phyloP scores from a whole-genome alignment of 2,797 vertebrate species.

The Cryptoblepharus egeriae region DNA sequence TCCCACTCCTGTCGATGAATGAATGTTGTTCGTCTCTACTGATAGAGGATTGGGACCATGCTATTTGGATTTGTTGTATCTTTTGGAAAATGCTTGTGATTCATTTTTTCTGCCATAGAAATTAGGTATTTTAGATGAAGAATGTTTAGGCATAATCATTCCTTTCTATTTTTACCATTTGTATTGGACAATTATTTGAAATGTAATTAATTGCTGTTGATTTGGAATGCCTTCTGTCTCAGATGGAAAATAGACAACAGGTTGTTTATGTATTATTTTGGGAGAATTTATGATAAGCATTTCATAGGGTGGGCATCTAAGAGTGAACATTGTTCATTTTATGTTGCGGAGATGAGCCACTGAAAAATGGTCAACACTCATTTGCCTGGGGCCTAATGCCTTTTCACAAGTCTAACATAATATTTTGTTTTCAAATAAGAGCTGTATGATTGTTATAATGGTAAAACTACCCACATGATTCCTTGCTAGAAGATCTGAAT shows the following conservation, averaged over 20 bases:
- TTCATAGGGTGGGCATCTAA: background rate
- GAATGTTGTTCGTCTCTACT: constrained; percentile 18
- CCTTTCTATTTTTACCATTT: background rate
- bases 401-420: background rate
- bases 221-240: background rate
- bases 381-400: background rate
- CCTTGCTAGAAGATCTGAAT: background rate
- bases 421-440: background rate
- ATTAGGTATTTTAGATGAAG: constrained; percentile 25
- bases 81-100: constrained; percentile 28
- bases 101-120: constrained; percentile 5
- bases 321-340: background rate
- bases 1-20: constrained; percentile 2
- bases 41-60: constrained; percentile 18
- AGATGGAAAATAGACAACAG: background rate
- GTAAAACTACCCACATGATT: background rate
- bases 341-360: background rate
- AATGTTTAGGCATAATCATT: background rate
- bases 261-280: background rate
- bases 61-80: constrained; percentile 14
- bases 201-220: background rate
- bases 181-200: background rate
- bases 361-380: background rate
- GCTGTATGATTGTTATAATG: too few relatives aligned
- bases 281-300: background rate